Conservation (phyloP, 2,888 invertebrate species). For the Torymus tubicola region DNA sequence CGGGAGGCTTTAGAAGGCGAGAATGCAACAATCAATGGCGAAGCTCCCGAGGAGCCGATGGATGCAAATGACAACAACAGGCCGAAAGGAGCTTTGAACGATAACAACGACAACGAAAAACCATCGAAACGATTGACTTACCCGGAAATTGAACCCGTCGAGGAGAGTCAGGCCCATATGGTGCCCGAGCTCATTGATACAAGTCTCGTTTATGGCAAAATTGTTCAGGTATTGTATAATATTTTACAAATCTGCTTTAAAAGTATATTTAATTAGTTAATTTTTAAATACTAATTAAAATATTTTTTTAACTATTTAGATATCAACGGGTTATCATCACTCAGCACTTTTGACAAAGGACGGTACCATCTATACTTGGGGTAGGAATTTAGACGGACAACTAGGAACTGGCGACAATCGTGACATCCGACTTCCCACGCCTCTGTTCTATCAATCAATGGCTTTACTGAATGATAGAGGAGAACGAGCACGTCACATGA, state of each 20-base stretch:
- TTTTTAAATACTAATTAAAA: no score
- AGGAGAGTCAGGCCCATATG: constrained; percentile 77
- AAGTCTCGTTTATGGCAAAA: constrained; percentile 80
- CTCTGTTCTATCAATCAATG: constrained; percentile 60
- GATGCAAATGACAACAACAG: neutral
- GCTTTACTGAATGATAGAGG: constrained; percentile 6
- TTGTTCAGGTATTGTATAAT: constrained; percentile 79
- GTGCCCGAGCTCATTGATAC: constrained; percentile 82
- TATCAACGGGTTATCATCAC: constrained; percentile 89
- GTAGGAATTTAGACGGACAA: constrained; percentile 93
- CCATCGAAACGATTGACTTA: constrained; percentile 1
- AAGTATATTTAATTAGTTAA: no score
- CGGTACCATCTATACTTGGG: constrained; percentile 89
- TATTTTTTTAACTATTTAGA: constrained; percentile 57
- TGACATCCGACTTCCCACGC: constrained; percentile 79
- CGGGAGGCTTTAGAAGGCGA: constrained; percentile 34
- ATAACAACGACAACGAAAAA: constrained; percentile 32
- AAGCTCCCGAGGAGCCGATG: constrained; percentile 25
- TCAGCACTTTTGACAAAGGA: constrained; percentile 85
- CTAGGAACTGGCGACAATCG: constrained; percentile 85
- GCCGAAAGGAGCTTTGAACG: constrained; percentile 11
- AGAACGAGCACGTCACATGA: neutral
- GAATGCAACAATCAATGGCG: neutral
- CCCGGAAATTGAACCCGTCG: constrained; percentile 56
- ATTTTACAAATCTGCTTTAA: no score